Evolutionary conservation across 1,140 invertebrate genomes (phyloP), one percentile per base, ranked within the genome.

Genomic region (Drosophila bocqueti): DNA sequence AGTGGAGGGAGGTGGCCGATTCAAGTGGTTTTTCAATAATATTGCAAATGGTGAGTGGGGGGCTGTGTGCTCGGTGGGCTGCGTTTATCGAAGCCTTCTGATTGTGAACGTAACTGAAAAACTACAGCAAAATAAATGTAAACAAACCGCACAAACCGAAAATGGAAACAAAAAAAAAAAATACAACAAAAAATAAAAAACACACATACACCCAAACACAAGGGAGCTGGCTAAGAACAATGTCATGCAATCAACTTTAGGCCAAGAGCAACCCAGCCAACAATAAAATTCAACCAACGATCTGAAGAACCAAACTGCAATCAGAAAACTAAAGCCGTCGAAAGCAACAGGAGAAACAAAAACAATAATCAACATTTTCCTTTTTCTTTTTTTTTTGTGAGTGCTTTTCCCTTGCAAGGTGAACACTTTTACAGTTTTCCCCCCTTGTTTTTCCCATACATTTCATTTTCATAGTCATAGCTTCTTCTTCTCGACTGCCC

Each of bases 221-320:
- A 34, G 58, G 47, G 34, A 73, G 36, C 68, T 65, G 62, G 72
- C 79, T 84, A 84, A 85, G 82, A 84, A 84, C 81, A 85, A 84
- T 84, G 81, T 84, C 81, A 84, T 84, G 81, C 81, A 84, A 84
- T 84, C 81, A 84, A 84, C 81, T 84, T 84, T 85, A 74, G 82
- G 77, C 81, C 82, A 85, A 85, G 82, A 85, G 81, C 81, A 81
- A 52, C 24, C 73, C 66, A 81, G 59, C 43, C 81, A 83, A 81
- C 65, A 66, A 84, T 71, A 74, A 80, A 59, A 66, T 43, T 46
- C 46, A 72, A 42, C 64, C 45, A 38, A 68, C 46, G 67, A 50
- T 63, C 36, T 38, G 29, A 45, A 61, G 68, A 72, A 60, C 38
- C 24, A 66, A 66, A 66, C 71, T 61, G 55, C 67, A 73, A 73